Base-by-base conservation (phyloP, 2,113 vertebrate genomes). In the Echinops telfairi region DNA sequence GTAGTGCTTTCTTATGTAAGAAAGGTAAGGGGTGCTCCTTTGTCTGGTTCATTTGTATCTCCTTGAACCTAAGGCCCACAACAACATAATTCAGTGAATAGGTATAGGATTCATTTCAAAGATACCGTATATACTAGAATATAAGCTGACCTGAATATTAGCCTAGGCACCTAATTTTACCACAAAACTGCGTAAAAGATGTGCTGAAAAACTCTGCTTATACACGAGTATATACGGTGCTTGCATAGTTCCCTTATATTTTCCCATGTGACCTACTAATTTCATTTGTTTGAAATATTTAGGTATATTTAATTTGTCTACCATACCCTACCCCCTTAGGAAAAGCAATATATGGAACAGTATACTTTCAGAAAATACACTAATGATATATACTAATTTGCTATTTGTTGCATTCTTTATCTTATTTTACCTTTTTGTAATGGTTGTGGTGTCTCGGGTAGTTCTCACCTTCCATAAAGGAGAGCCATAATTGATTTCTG, bases 351-450 rank as follows among this genome's bases (percentile, higher is more conserved):
- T 94, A 91, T 83, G 58, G n/a, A n/a, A 27, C 40, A 47, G 17
- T 75, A 78, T 83, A 33, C 62, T 94, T 89, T 90, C 58, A 29
- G 62, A 27, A 82, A 87, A 90, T 94, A 33, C 64, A 66, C 19
- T 73, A 33, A 70, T 87, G 75, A 80, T 84, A 86, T 89, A 68
- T 75, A 91, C 36, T 93, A 91, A 83, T 86, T 93, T 86, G 57
- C 1, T 85, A 40, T 29, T 22, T 60, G 4, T 94, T 79, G 68
- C 5, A 23, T 6, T 85, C 57, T 58, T 93, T 76, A 57, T 92
- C 53, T 33, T 27, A 68, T 89, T 95, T n/a, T 85, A 90, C 25
- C n/a, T 3, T 87, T 10, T 89, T 96, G 19, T 94, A 93, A 79
- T 90, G 11, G 83, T 90, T 94, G 94, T 89, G n/a, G 70, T 33